These are phyloP conservation scores for Machaerirhynchus nigripectus DNA, from an alignment of 2,113 vertebrate genomes.

Conservation along the genomic window DNA sequence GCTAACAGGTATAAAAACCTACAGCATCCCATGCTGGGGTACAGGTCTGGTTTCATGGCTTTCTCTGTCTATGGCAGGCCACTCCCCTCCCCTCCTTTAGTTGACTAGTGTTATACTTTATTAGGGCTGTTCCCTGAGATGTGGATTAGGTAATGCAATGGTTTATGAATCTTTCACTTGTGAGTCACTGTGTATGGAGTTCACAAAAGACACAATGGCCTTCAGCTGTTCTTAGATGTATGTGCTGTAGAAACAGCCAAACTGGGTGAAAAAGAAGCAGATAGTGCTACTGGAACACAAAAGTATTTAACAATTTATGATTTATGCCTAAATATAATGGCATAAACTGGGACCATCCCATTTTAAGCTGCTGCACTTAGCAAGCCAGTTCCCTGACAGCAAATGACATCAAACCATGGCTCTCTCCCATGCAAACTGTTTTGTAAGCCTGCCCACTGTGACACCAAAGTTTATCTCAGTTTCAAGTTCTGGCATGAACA, in stretches of 20 bases:
- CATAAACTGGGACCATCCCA: neutral
- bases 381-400: neutral
- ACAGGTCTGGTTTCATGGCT: neutral
- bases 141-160: neutral
- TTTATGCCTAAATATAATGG: neutral
- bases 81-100: neutral
- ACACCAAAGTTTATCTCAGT: neutral
- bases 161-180: neutral
- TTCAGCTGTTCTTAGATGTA: neutral
- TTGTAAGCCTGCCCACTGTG: neutral
- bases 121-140: neutral
- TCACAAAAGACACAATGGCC: neutral
- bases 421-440: neutral
- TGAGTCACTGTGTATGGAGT: neutral
- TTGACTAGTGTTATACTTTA: neutral
- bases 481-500: neutral
- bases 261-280: neutral
- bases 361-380: neutral
- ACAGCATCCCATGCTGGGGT: accelerated
- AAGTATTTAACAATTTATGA: neutral
- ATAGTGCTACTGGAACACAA: too few species aligned
- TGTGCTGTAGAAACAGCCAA: neutral
- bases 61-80: neutral
- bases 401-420: neutral
- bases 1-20: neutral